Evolutionary conservation across 2,888 invertebrate species (phyloP).

Genomic region (Rutpela maculata): DNA sequence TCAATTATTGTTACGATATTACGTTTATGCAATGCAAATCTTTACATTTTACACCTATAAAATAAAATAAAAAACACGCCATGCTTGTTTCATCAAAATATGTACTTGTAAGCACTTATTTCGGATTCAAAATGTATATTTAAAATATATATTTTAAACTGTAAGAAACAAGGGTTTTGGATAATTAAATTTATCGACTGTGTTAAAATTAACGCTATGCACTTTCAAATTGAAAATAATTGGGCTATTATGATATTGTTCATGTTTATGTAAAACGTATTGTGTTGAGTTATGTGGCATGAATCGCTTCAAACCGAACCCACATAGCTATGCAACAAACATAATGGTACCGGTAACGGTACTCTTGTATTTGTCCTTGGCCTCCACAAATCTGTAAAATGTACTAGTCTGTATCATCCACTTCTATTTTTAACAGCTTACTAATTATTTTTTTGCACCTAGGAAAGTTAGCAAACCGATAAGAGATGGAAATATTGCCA

Average conservation of each 20-base stretch:
- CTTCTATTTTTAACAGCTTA: not conserved
- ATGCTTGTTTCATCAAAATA: no score
- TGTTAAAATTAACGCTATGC: not conserved
- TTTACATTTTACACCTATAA: no score
- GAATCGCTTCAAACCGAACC: slow-evolving; percentile 13
- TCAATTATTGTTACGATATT: no score
- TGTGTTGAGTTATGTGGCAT: slow-evolving; percentile 16
- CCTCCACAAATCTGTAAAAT: slow-evolving; percentile 40
- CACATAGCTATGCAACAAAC: slow-evolving; percentile 30
- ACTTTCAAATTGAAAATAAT: not conserved
- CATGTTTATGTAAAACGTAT: slow-evolving; percentile 9
- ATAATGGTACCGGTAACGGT: slow-evolving; percentile 45
- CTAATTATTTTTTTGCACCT: not conserved
- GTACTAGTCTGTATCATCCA: slow-evolving; percentile 8
- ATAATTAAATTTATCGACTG: not conserved
- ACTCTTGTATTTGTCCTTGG: slow-evolving; percentile 47
- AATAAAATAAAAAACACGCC: no score
- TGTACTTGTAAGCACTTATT: no score
- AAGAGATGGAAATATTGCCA: not conserved
- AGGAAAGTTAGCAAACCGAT: not conserved
- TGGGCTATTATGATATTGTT: not conserved
- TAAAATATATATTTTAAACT: not conserved
- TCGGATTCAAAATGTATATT: not conserved
- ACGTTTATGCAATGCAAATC: no score
- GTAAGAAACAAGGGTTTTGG: not conserved